Evolutionary conservation across 1,140 invertebrate species (phyloP), one percentile per base, ranked within the genome.

Genomic region (Drosophila obscura): DNA sequence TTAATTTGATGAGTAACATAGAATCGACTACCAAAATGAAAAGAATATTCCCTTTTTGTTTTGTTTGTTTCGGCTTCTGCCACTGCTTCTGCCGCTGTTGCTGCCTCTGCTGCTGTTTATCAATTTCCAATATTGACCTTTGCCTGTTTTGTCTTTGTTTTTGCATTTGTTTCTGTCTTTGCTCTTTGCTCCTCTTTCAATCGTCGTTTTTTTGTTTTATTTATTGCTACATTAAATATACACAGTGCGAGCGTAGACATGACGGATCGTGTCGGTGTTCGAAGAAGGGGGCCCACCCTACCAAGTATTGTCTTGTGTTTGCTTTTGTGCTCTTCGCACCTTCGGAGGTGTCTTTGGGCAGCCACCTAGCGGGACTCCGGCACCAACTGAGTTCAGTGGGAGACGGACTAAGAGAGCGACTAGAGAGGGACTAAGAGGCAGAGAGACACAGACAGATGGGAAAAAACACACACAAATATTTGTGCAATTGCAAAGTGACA

Each of bases 111-210:
- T 80, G 77, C 51, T 82, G 83, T 82, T 87, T 87, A 87, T 87
- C 83, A 87, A 87, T 88, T 88, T 87, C 69, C 83, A 88, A 88
- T 87, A 79, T 87, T 87, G 83, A 87, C 83, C 83, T 87, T 88
- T 88, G 72, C 58, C 58, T 68, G 77, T 71, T 82, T 73, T 62
- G 75, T 64, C 69, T 82, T 72, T 83, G 57, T 57, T 71, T 57
- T 71, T 13, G 35, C 4, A 5, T 82, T 73, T 62, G 75, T 61
- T 60, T 82, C 65, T 83, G 57, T 57, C 63, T 57, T 64, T 46
- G 58, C 60, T 53, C 56, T 74, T 74, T 71, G 51, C 58, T 62
- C 60, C 63, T 80, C 60, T 74, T 51, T 15, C 16, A 9, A n/a
- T 22, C 4, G 35, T 39, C 49, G 49, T 51, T 63, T 55, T 50